These are phyloP conservation scores for Mystacides longicornis DNA, from an alignment of 2,888 invertebrate genomes.

Conservation along the genomic window DNA sequence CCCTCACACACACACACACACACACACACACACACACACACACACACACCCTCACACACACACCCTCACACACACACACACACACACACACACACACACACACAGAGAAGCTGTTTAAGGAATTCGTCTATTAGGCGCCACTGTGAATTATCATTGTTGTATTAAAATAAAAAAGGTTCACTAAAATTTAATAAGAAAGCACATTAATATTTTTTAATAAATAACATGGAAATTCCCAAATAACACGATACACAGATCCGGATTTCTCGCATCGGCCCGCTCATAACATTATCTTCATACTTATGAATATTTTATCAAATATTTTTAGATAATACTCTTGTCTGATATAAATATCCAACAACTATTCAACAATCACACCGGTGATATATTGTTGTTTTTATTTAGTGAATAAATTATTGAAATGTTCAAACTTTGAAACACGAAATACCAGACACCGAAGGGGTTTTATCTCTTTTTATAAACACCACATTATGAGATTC, in stretches of 20 bases:
- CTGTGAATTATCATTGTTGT: background rate
- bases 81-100: background rate
- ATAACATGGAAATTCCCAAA: constrained; percentile 3
- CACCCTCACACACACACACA: background rate
- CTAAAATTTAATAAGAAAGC: constrained; percentile 7
- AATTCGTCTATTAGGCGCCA: constrained; percentile 3
- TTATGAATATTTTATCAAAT: too few species aligned
- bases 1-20: background rate
- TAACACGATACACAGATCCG: background rate
- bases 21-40: background rate
- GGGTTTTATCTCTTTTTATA: too few species aligned
- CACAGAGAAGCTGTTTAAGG: background rate
- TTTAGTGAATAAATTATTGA: too few species aligned
- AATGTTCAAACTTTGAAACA: too few species aligned
- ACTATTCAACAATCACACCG: too few species aligned
- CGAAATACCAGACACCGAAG: too few species aligned
- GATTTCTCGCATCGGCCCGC: background rate
- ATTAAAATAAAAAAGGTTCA: background rate
- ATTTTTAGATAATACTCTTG: too few species aligned
- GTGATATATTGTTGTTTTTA: too few species aligned
- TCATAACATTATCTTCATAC: background rate
- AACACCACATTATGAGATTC: too few species aligned
- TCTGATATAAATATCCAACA: too few species aligned
- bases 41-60: background rate
- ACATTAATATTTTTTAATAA: constrained; percentile 1